Base-by-base conservation (phyloP, 2,113 vertebrate genomes). In the Siniperca knerii region DNA sequence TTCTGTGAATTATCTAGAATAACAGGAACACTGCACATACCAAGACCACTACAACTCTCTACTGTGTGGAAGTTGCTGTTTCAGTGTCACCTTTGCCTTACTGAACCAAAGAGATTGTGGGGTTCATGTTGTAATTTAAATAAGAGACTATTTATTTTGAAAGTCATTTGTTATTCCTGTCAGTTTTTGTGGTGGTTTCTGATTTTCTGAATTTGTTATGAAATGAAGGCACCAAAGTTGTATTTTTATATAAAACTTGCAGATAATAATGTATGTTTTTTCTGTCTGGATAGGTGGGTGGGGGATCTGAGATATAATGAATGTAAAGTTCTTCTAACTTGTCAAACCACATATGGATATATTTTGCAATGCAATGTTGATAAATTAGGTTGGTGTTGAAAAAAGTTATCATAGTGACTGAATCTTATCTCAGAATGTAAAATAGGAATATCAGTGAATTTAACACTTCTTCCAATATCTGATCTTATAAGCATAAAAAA, bases 41-140 rank as follows among this genome's bases (percentile, higher is more conserved):
- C 1, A n/a, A 60, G 62, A 69, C 79, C 74, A 78, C 75, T 67
- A 16, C 11, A 10, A 10, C 23, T 3, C 50, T 29, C 60, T 35
- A 1, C 20, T 50, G 9, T 11, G 62, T 70, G 76, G 65, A 73
- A 58, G 50, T 48, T 67, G 58, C 80, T 67, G 44, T 54, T 70
- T 66, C 29, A 2, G 0, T 8, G 29, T 82, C 79, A 79, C 61
- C 61, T 79, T 72, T 86, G 89, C 90, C 88, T 93, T 83, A 83
- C n/a, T 71, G 57, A 84, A 91, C 91, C 93, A 94, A 94, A 94
- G 84, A 92, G 29, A 81, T 61, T 71, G 33, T 64, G 48, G 42
- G n/a, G 61, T 68, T 67, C 18, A 20, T 33, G 13, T 74, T 82
- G 48, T 71, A 37, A 79, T 88, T 75, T 70, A 66, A 78, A 81